Percentiles rank a stretch among this genome's conserved stretches.
Evolutionary conservation across 2,888 invertebrate species (phyloP).

Genomic region (Ametastegia equiseti): DNA sequence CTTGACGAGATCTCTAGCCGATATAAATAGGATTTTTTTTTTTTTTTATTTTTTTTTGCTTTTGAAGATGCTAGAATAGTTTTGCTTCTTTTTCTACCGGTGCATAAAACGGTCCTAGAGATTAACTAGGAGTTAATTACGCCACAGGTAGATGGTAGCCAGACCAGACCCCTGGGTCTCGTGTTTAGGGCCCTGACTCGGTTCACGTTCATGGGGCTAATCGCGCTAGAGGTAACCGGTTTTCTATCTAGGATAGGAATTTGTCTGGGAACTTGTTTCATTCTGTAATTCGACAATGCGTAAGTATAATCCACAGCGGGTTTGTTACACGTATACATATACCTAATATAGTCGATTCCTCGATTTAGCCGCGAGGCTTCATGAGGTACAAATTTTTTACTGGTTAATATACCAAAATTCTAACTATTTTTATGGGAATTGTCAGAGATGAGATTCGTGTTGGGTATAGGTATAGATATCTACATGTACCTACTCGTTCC

Average conservation of each 20-base stretch:
- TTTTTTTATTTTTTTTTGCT: background rate
- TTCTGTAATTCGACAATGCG: slow-evolving; percentile 26
- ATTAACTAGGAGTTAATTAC: slow-evolving; percentile 35
- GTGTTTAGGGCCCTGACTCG: background rate
- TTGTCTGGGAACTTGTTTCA: slow-evolving; percentile 17
- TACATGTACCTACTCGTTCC: no score
- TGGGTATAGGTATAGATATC: no score
- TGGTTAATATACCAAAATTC: background rate
- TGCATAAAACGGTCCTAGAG: background rate
- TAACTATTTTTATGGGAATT: background rate
- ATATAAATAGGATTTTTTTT: background rate
- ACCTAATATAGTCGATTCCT: background rate
- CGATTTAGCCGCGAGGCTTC: background rate
- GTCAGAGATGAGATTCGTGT: background rate
- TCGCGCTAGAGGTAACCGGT: background rate
- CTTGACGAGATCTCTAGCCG: background rate
- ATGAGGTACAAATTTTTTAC: background rate
- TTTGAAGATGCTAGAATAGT: no score
- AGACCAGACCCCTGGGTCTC: background rate
- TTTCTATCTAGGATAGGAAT: background rate
- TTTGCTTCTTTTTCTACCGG: background rate
- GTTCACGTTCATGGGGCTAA: background rate
- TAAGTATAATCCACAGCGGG: background rate
- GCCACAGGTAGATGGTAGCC: background rate
- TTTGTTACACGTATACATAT: background rate